Conservation (phyloP, 2,113 vertebrate genomes). For the Zosterops hypoxanthus region DNA sequence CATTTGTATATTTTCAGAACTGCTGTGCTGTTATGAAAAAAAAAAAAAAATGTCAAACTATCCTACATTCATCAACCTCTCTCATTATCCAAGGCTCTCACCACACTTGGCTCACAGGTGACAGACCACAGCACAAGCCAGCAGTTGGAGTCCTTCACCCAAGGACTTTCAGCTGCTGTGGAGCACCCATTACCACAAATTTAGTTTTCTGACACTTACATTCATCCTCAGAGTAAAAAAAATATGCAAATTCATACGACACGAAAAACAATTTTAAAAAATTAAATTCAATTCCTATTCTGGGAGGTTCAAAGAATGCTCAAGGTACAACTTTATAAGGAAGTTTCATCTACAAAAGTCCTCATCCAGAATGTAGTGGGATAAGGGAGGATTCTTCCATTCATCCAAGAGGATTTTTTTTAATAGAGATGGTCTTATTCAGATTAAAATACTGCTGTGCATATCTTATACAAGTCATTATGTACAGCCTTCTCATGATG, state of each 20-base stretch:
- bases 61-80: not conserved
- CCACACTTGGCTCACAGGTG: constrained; percentile 29
- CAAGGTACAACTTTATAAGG: not conserved
- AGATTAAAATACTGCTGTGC: not conserved
- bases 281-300: not conserved
- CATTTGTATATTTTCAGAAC: not conserved
- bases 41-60: not conserved
- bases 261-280: not conserved
- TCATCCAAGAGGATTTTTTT: not conserved
- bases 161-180: constrained; percentile 54
- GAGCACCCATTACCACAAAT: not conserved
- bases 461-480: not conserved
- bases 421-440: not conserved
- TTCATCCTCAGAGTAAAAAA: not conserved
- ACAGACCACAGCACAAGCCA: not conserved
- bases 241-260: not conserved
- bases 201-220: not conserved
- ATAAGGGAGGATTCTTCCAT: not conserved
- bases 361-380: not conserved
- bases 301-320: not conserved
- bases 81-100: not conserved
- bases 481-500: not conserved
- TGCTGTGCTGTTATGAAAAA: not conserved
- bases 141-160: constrained; percentile 26
- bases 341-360: not conserved